Evolutionary conservation across 2,797 vertebrate species (phyloP).

Genomic region (Halcyon leucocephala): DNA sequence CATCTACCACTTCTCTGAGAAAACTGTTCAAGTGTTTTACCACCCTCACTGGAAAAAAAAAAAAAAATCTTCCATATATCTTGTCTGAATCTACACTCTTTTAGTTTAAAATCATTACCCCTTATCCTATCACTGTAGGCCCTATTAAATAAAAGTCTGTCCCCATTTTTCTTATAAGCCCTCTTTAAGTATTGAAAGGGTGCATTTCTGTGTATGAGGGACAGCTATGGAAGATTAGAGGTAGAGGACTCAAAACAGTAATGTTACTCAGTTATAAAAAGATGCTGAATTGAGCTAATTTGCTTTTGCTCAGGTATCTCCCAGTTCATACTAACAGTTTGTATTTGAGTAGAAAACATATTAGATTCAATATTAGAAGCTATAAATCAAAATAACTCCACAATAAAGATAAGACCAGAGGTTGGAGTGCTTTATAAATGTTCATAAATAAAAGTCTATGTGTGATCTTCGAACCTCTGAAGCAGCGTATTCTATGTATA

Average conservation of each 20-base stretch:
- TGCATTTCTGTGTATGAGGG: neutral
- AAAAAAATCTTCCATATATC: neutral
- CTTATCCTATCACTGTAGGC: rapidly evolving
- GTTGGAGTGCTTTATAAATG: neutral
- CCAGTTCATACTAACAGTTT: neutral
- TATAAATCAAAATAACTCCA: neutral
- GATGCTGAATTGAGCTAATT: neutral
- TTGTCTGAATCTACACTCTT: neutral
- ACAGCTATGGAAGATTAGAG: neutral
- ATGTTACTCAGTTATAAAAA: neutral
- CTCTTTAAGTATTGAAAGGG: neutral
- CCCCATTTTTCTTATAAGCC: neutral
- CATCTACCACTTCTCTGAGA: neutral
- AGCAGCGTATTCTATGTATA: neutral
- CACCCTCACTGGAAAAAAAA: neutral
- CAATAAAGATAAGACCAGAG: neutral
- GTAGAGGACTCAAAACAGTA: neutral
- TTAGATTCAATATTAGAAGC: neutral
- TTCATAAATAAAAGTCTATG: neutral
- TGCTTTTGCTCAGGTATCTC: neutral
- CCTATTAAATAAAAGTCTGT: neutral
- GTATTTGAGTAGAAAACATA: neutral
- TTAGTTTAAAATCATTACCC: neutral
- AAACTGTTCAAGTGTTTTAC: neutral
- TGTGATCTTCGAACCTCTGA: neutral